Base-by-base conservation (phyloP, 2,113 vertebrate species). In the Morone saxatilis region DNA sequence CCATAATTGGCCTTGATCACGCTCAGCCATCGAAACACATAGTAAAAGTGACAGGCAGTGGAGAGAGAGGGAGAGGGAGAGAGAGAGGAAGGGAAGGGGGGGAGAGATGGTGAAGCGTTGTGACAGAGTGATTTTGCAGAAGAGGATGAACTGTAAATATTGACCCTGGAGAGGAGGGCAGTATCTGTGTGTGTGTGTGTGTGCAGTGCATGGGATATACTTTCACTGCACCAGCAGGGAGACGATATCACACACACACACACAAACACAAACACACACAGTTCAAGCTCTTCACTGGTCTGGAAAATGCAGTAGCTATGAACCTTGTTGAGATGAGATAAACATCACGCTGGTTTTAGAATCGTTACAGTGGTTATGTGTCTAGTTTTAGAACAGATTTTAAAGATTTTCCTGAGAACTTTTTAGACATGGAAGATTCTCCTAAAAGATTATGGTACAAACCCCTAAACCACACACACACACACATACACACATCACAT, bases 81-180 rank as follows among this genome's bases (percentile, higher is more conserved):
- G 54, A 12, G 60, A 17, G 51, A 8, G 25, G n/a, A 20, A 41
- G 67, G 36, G 73, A 17, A 62, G 20, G 47, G 43, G 22, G 70
- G 41, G 40, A 43, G 83, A 82, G 85, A 88, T 36, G 59, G n/a
- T 89, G 54, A 90, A 71, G 73, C 71, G 19, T 71, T 84, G 79
- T 90, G 91, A 91, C 86, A 81, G 84, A 88, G 74, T 66, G 65
- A 85, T 85, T 88, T 85, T 82, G 77, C 78, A 83, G 71, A 88
- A 85, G 78, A 90, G 71, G 83, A 88, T 89, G 88, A 90, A 91
- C 91, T 93, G 92, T 92, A 94, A 93, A 94, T 91, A 93, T 93
- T 93, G 92, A 91, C 89, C 91, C 88, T 80, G 61, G 31, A 81
- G 83, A 86, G 66, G 38, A 86, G 85, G 78, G 78, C 48, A 68